Base-by-base conservation (phyloP, 2,888 invertebrate species). In the Tridacna crocea region DNA sequence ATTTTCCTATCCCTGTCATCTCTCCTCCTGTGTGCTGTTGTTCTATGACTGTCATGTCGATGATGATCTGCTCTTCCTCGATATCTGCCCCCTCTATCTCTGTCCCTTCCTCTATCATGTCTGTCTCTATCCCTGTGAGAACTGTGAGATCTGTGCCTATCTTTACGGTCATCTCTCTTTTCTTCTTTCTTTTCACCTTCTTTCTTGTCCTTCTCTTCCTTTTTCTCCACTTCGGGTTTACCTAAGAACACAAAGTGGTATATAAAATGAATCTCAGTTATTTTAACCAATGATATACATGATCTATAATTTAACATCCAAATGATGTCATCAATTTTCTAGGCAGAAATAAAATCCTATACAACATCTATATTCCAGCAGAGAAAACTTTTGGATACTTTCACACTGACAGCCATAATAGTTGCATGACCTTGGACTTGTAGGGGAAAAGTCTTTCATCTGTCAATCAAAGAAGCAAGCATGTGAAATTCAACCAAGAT, bases 101-200 rank as follows among this genome's bases (percentile, higher is more conserved):
- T 75, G 48, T 79, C 75, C 11, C 76, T 51, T 58, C 83, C 51
- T 12, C 72, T 58, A 63, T 75, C 78, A 51, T 77, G 75, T 58
- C 82, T 22, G 58, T 77, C 74, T 70, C 75, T 51, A 46, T 66
- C 78, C 72, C 74, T 55, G 27, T 77, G 80, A 11, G 77, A 66
- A 22, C 76, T 75, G 51, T 72, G 51, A 24, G 66, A 26, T 22
- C 68, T 72, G 70, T 77, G 72, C n/a, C 80, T 83, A 78, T 89
- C 88, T 81, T 85, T 87, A 46, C 84, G 85, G 19, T 88, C 88
- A 68, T 87, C 88, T 70, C 88, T 88, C 73, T 89, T 90, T 48
- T 88, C 90, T 47, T 87, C 88, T 65, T 84, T 81, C 85, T 88
- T 91, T 85, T 85, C 90, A 77, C 77, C 90, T 80, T 81, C 85